These are phyloP conservation scores for Cassiopea andromeda DNA, from an alignment of 30 jellyfish, hydroid and myxozoan genomes.

Conservation along the genomic window DNA sequence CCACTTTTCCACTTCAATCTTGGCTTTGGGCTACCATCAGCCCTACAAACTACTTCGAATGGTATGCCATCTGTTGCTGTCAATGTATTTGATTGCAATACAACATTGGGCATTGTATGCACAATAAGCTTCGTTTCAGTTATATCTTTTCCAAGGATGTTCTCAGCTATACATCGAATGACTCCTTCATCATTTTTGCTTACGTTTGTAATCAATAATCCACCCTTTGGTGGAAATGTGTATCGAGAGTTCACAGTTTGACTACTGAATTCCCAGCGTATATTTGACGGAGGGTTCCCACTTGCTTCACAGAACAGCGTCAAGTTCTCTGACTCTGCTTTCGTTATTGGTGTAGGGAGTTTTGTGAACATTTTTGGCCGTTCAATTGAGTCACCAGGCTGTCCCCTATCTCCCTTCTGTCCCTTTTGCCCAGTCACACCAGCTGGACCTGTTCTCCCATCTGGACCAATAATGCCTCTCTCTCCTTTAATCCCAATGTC, in stretches of 20 bases:
- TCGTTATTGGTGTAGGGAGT: neutral
- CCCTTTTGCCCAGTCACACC: slow-evolving; percentile 32
- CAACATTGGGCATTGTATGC: slow-evolving; percentile 31
- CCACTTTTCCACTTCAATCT: slow-evolving; percentile 23
- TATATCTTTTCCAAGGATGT: slow-evolving; percentile 29
- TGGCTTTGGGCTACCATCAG: slow-evolving; percentile 42
- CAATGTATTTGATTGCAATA: neutral
- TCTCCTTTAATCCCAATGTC: slow-evolving; percentile 16
- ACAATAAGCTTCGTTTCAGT: slow-evolving; percentile 24
- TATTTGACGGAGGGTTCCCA: slow-evolving; percentile 33
- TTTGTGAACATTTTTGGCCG: slow-evolving; percentile 18
- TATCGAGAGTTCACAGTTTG: slow-evolving; percentile 31
- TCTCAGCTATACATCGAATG: slow-evolving; percentile 29
- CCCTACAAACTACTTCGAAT: slow-evolving; percentile 6
- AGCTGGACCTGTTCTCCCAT: slow-evolving; percentile 5
- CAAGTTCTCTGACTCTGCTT: slow-evolving; percentile 5
- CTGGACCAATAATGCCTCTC: slow-evolving; percentile 8
- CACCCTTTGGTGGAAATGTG: slow-evolving; percentile 27
- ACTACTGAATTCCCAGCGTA: slow-evolving; percentile 13
- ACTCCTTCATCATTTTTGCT: slow-evolving; percentile 14
- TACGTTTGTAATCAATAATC: slow-evolving; percentile 1
- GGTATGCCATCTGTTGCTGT: slow-evolving; percentile 11
- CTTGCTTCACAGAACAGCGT: slow-evolving; percentile 31
- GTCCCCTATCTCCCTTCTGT: slow-evolving; percentile 29
- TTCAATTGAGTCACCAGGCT: slow-evolving; percentile 23